phyloP scores from a whole-genome alignment of 2,113 vertebrate species.

The Microtus montanus region DNA sequence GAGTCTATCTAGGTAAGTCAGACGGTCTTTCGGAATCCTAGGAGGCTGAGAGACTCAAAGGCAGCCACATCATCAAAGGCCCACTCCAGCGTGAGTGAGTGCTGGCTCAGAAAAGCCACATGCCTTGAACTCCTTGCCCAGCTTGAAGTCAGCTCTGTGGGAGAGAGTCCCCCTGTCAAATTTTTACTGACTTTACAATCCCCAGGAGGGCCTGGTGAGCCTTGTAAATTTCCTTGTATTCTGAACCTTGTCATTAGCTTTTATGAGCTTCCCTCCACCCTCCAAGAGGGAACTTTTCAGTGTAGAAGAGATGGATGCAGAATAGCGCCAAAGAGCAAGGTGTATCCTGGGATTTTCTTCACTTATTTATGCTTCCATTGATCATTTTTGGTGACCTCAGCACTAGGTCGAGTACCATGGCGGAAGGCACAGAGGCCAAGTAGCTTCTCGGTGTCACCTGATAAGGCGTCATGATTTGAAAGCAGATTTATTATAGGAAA shows the following conservation, averaged over 20 bases:
- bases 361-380: neutral
- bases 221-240: neutral
- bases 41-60: neutral
- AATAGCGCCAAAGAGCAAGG: neutral
- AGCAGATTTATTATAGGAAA: neutral
- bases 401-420: neutral
- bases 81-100: neutral
- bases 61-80: no score
- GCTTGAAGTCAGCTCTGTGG: neutral
- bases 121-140: neutral
- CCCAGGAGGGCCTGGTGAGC: neutral
- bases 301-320: neutral
- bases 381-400: neutral
- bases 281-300: neutral
- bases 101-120: neutral
- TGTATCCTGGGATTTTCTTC: neutral
- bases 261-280: neutral
- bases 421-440: neutral
- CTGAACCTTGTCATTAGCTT: neutral
- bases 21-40: neutral
- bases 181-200: neutral
- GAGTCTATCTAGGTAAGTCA: neutral
- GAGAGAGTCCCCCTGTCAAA: neutral
- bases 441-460: neutral
- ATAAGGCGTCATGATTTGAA: neutral